Base-by-base conservation (phyloP, 1,140 invertebrate genomes). In the Dendrolimus punctatus region DNA sequence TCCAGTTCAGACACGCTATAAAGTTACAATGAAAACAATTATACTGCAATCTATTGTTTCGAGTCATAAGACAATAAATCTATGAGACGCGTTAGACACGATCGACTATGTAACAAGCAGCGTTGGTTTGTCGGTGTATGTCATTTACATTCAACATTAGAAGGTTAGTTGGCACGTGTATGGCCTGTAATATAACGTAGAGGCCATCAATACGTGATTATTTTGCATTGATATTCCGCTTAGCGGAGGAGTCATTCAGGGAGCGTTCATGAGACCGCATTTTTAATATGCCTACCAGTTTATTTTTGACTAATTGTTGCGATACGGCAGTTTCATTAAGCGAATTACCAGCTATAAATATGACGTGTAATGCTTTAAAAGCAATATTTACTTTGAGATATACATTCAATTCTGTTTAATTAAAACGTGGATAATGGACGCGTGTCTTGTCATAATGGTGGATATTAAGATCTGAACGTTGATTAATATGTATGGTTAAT, bases 1-100 rank as follows among this genome's bases (percentile, higher is more conserved):
- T 70, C 64, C 52, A 57, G 67, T 68, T 58, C 57, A 63, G 63
- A 69, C 71, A 78, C 69, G 73, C 56, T 51, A 59, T 68, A 23
- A 23, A 23, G 23, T 23, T 23, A 41, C 63, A 65, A 64, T 68
- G 62, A 57, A 63, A 71, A 64, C 63, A 71, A 75, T 75, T 70
- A 71, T 66, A 10, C 43, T 10, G 47, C 58, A 62, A 55, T 64
- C 61, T 55, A 69, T 69, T 71, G 66, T 75, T 53, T 64, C 60
- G 62, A 63, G 58, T 53, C 55, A 67, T 61, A 51, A 39, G 39
- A 52, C 47, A 49, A 68, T 73, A 67, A 64, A 67, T 66, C 60
- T 70, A 57, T 56, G 56, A 47, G 58, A 66, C 66, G 60, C 64
- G 10, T 61, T 55, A 44, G 49, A 68, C 63, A 59, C 23, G 46